phyloP scores from a whole-genome alignment of 2,888 invertebrate species.

The Agriopis leucophaearia region DNA sequence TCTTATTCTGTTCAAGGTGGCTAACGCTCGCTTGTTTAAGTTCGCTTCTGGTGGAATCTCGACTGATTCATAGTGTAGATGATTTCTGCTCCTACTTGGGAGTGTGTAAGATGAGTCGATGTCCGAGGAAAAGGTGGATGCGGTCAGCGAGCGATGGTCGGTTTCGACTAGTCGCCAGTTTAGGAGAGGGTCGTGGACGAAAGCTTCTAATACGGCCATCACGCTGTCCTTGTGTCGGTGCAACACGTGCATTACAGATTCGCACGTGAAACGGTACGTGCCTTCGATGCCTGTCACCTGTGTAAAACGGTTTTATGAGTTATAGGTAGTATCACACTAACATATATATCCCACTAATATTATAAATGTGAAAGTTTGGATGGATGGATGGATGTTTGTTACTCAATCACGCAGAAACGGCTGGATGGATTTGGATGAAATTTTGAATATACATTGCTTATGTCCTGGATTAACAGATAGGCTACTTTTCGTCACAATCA shows the following conservation, averaged over 20 bases:
- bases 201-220: slow-evolving; percentile 99
- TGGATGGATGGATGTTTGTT: too few relatives aligned
- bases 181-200: slow-evolving; percentile 98
- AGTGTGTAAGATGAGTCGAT: slow-evolving; percentile 74
- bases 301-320: background rate
- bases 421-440: too few relatives aligned
- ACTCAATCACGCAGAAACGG: too few relatives aligned
- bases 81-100: slow-evolving; percentile 75
- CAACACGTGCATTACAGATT: slow-evolving; percentile 97
- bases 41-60: slow-evolving; percentile 90
- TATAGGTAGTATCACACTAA: background rate
- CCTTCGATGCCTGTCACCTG: slow-evolving; percentile 98
- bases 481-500: too few relatives aligned
- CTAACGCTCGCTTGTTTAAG: slow-evolving; percentile 96
- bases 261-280: slow-evolving; percentile 97
- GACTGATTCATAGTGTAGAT: slow-evolving; percentile 73
- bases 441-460: too few relatives aligned
- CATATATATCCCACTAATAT: too few relatives aligned
- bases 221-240: slow-evolving; percentile 98
- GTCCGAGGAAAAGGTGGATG: slow-evolving; percentile 77
- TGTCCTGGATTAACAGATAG: too few relatives aligned
- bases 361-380: too few relatives aligned
- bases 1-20: slow-evolving; percentile 95
- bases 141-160: slow-evolving; percentile 74
- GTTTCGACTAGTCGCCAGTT: slow-evolving; percentile 94